phyloP scores from a whole-genome alignment of 1,140 invertebrate genomes.

The Solenopsis fugax region DNA sequence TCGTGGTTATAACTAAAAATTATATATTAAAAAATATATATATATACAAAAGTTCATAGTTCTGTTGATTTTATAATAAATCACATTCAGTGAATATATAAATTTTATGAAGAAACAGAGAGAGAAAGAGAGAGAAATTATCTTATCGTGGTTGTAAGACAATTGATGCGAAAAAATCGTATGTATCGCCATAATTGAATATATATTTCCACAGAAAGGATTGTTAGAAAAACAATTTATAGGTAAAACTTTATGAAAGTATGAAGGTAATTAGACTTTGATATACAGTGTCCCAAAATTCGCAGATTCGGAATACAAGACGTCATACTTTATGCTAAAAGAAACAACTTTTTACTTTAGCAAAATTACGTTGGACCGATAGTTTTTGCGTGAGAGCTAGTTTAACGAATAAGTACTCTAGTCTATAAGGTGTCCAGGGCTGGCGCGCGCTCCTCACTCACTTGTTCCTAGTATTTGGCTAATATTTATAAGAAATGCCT shows the following conservation, averaged over 20 bases:
- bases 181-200: conserved; percentile 11
- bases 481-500: no score
- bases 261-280: conserved; percentile 40
- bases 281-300: no score
- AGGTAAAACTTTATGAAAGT: conserved; percentile 54
- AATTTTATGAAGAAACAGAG: neutral
- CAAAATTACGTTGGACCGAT: no score
- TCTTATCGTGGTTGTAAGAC: conserved; percentile 6
- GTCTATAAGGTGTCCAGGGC: no score
- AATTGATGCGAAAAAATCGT: neutral
- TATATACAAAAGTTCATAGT: neutral
- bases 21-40: neutral
- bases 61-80: neutral
- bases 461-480: no score
- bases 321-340: no score
- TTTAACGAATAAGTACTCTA: no score
- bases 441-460: no score
- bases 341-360: no score
- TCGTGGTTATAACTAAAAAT: neutral
- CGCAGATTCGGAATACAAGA: no score
- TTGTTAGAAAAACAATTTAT: conserved; percentile 86
- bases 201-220: conserved; percentile 64
- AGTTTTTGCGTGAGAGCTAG: no score
- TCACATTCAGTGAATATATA: neutral
- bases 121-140: neutral